These are phyloP conservation scores for Rhinogobius similis DNA, from an alignment of 2,113 vertebrate genomes.

Conservation along the genomic window DNA sequence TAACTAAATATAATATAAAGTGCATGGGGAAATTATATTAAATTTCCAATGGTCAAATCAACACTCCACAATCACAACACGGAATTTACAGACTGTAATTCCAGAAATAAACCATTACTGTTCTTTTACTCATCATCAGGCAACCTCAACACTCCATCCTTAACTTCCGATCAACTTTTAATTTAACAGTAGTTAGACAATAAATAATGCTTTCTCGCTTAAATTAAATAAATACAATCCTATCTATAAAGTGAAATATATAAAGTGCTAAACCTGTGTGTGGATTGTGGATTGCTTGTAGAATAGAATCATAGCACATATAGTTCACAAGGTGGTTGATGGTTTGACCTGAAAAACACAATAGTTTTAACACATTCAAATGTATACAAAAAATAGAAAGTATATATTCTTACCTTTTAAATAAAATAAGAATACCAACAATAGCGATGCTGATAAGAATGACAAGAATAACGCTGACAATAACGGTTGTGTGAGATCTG, in stretches of 20 bases:
- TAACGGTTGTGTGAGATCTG: neutral
- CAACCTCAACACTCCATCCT: neutral
- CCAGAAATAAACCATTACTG: neutral
- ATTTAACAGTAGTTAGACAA: neutral
- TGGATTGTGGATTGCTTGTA: no score
- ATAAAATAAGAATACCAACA: accelerated
- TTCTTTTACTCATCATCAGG: neutral
- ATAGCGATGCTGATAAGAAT: accelerated
- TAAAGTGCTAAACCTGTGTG: neutral
- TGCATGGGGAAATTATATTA: no score
- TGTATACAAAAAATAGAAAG: neutral
- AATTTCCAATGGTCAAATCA: no score
- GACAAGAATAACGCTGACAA: neutral
- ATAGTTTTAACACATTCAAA: neutral
- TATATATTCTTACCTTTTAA: neutral
- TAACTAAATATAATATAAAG: no score
- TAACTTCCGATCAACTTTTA: neutral
- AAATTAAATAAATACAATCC: neutral
- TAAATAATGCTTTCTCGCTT: no score
- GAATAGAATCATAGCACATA: neutral
- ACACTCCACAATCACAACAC: no score
- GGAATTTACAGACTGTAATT: no score
- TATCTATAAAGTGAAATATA: neutral
- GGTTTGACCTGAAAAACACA: neutral
- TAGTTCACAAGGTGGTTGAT: neutral